A percentile compares a stretch with the other conserved stretches of the same genome.
Evolutionary conservation across 2,888 invertebrate species (phyloP).

Genomic region (Cenopis cana): DNA sequence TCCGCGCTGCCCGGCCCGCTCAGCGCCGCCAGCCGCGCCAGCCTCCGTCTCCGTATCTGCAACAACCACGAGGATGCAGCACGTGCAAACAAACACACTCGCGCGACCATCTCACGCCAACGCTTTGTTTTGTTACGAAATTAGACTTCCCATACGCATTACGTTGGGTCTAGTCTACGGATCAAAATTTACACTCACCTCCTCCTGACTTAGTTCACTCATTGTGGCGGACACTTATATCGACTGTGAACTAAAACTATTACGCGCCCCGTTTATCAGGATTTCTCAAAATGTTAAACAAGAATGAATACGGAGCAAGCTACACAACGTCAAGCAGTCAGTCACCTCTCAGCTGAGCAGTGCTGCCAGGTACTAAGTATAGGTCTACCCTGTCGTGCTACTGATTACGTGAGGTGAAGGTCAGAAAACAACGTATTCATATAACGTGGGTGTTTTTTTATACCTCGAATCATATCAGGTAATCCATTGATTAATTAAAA

Average conservation of each 20-base stretch:
- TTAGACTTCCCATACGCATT: slow-evolving; percentile 81
- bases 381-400: slow-evolving; percentile 24
- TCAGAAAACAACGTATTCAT: slow-evolving; percentile 13
- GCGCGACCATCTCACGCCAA: slow-evolving; percentile 67
- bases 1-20: slow-evolving; percentile 81
- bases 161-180: slow-evolving; percentile 75
- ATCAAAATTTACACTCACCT: slow-evolving; percentile 87
- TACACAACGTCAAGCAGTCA: slow-evolving; percentile 81
- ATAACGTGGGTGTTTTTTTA: background rate
- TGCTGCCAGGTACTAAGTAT: slow-evolving; percentile 18
- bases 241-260: slow-evolving; percentile 56
- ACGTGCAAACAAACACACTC: slow-evolving; percentile 64
- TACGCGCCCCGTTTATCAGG: slow-evolving; percentile 63
- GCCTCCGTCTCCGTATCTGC: slow-evolving; percentile 90
- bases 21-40: slow-evolving; percentile 89
- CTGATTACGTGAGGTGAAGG: slow-evolving; percentile 29
- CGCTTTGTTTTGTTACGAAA: slow-evolving; percentile 85
- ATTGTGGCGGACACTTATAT: slow-evolving; percentile 75
- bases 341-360: slow-evolving; percentile 80
- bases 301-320: slow-evolving; percentile 71
- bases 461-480: background rate
- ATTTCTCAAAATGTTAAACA: slow-evolving; percentile 66
- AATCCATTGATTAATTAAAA: background rate
- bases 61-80: slow-evolving; percentile 65
- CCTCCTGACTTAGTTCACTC: slow-evolving; percentile 95